phyloP scores from a whole-genome alignment of 2,113 vertebrate genomes.

The Castor canadensis region DNA sequence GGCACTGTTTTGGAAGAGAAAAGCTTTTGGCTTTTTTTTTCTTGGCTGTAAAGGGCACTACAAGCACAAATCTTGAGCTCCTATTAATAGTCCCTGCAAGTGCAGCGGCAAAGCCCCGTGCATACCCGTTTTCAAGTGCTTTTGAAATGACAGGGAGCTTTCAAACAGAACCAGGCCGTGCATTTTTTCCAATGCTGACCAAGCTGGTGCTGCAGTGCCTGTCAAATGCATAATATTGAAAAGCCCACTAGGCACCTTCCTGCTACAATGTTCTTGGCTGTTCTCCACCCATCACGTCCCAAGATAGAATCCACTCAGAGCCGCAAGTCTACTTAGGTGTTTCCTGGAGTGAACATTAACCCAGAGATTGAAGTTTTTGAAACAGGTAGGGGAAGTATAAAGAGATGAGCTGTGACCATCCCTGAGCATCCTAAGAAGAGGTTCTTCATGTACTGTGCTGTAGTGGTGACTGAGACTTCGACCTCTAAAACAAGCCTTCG shows the following conservation, averaged over 20 bases:
- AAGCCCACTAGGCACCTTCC: slow-evolving; percentile 45
- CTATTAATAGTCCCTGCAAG: slow-evolving; percentile 48
- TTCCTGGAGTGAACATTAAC: slow-evolving; percentile 34
- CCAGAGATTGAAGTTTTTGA: not conserved
- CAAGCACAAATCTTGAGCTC: slow-evolving; percentile 15
- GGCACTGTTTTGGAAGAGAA: slow-evolving; percentile 35
- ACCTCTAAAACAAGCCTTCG: not conserved
- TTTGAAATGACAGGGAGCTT: slow-evolving; percentile 68
- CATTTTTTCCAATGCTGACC: slow-evolving; percentile 62
- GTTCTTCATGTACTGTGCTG: accelerated
- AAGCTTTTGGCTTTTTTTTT: not conserved
- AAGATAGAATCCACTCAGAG: slow-evolving; percentile 59
- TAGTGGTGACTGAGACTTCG: not conserved
- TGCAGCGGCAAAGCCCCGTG: not conserved
- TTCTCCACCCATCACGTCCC: not conserved
- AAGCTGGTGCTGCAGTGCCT: not conserved
- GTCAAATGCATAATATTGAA: slow-evolving; percentile 33
- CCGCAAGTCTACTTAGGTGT: slow-evolving; percentile 45
- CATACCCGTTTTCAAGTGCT: not conserved
- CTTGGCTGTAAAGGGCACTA: slow-evolving; percentile 8
- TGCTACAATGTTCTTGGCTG: slow-evolving; percentile 59
- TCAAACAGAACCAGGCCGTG: slow-evolving; percentile 53
- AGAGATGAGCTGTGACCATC: no score
- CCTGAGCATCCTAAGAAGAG: not conserved
- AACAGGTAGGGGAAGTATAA: not conserved